Evolutionary conservation across 1,140 invertebrate genomes (phyloP), one percentile per base, ranked within the genome.

Genomic region (Drosophila dunni): DNA sequence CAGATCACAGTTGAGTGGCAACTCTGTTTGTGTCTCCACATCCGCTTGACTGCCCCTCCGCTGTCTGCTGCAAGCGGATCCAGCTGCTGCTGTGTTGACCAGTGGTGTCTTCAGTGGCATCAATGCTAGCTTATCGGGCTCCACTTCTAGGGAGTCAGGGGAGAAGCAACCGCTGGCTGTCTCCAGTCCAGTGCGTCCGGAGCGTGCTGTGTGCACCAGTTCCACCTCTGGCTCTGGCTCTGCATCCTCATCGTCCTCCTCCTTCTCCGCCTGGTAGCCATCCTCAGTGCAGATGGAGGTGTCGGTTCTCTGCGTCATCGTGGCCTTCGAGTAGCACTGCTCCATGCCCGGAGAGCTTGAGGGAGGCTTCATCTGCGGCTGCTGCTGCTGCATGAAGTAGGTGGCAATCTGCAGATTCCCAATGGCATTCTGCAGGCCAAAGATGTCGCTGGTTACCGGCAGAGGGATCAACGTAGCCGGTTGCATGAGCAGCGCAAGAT

Each of bases 401-500:
- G 91, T 91, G 70, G 91, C 91, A 13, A 92, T 91, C 60, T 92
- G 91, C 0, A 92, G 73, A 67, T 92, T 92, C 1, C 91, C 91
- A 29, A 92, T 92, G 7, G 90, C 73, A 33, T 91, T 92, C 38
- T 92, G 91, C 6, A 92, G 68, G 0, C 91, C 91, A 53, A 91
- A 92, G 24, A 92, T 90, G 24, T 92, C 91, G 7, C 63, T 89
- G 44, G 91, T 92, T 5, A 92, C 91, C 0, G 91, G 91, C 56
- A 92, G 36, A n/a, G 91, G 91, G 11, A 92, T 92, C 8, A 93
- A 64, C 4, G 92, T 91, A 7, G 93, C 92, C 36, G 91, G 91
- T 62, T 93, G 93, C 72, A 93, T 78, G 3, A 94, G 73, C 11
- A 93, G 60, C 1, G 93, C 88, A 44, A 93, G 46, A 54, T 86